Percentiles rank a stretch among this genome's conserved stretches.
Evolutionary conservation across 2,888 invertebrate species (phyloP).

Genomic region (Tubulanus polymorphus): DNA sequence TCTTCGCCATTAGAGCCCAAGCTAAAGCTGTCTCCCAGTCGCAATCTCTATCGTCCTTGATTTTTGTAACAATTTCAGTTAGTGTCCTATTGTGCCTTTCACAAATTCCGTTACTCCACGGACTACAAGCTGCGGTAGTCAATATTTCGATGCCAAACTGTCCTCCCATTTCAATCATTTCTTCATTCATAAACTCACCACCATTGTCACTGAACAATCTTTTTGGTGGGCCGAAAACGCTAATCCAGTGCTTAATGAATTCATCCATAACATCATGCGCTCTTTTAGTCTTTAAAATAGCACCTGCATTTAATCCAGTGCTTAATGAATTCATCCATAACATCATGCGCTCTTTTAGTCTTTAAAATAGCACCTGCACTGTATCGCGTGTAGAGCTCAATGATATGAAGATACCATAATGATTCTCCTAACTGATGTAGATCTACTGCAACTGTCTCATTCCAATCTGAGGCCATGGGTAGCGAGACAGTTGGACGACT

Average conservation of each 20-base stretch:
- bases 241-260: no score
- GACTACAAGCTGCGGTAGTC: conserved; percentile 9
- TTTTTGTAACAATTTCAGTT: background rate
- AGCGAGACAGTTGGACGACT: conserved; percentile 7
- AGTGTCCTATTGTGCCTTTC: background rate
- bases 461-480: conserved; percentile 10
- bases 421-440: conserved; percentile 2
- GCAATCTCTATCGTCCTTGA: background rate
- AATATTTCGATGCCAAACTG: conserved; percentile 13
- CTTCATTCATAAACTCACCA: conserved; percentile 20
- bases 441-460: conserved; percentile 10
- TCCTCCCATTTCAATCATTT: conserved; percentile 17
- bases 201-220: conserved; percentile 17
- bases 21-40: background rate
- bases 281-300: no score
- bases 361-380: conserved; percentile 15
- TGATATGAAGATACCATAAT: conserved; percentile 11
- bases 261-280: no score
- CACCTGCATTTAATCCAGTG: conserved; percentile 10
- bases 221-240: conserved; percentile 11
- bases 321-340: conserved; percentile 13
- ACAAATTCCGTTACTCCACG: conserved; percentile 3
- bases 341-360: conserved; percentile 13
- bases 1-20: background rate
- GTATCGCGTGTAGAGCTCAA: conserved; percentile 17